A percentile compares a stretch with the other conserved stretches of the same genome.
phyloP scores from a whole-genome alignment of 2,113 vertebrate genomes.

The Vombatus ursinus region DNA sequence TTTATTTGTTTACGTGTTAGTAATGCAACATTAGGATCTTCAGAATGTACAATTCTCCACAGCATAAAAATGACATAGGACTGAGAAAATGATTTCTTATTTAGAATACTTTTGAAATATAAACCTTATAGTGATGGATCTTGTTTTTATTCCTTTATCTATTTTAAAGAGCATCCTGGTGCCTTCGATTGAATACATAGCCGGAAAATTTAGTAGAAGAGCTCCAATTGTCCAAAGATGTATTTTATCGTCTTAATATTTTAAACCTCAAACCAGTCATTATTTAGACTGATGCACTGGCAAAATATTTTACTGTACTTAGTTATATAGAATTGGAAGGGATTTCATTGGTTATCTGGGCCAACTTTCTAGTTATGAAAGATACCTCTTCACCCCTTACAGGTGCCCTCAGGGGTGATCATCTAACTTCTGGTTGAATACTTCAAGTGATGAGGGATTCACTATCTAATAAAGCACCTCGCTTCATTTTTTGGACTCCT shows the following conservation, averaged over 20 bases:
- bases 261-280: not conserved
- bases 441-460: not conserved
- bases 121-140: conserved; percentile 32
- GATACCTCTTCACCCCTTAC: not conserved
- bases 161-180: conserved; percentile 1
- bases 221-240: not conserved
- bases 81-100: conserved; percentile 10
- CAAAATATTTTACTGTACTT: not conserved
- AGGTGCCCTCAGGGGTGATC: not conserved
- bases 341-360: not conserved
- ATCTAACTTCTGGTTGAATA: not conserved
- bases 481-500: not conserved
- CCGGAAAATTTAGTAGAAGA: conserved; percentile 36
- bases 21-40: conserved; percentile 19
- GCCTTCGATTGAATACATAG: conserved; percentile 11
- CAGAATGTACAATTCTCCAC: conserved; percentile 9
- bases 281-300: conserved; percentile 38
- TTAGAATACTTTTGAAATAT: conserved; percentile 47
- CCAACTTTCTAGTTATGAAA: not conserved
- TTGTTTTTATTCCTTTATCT: conserved; percentile 42
- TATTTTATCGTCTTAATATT: conserved; percentile 49
- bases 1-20: not conserved
- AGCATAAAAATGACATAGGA: not conserved
- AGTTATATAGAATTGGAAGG: not conserved
- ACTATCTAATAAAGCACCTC: not conserved